Percentiles rank a stretch among this genome's conserved stretches.
These are phyloP conservation scores for Rhyacophila evoluta DNA, from an alignment of 2,888 invertebrate species.

Conservation along the genomic window DNA sequence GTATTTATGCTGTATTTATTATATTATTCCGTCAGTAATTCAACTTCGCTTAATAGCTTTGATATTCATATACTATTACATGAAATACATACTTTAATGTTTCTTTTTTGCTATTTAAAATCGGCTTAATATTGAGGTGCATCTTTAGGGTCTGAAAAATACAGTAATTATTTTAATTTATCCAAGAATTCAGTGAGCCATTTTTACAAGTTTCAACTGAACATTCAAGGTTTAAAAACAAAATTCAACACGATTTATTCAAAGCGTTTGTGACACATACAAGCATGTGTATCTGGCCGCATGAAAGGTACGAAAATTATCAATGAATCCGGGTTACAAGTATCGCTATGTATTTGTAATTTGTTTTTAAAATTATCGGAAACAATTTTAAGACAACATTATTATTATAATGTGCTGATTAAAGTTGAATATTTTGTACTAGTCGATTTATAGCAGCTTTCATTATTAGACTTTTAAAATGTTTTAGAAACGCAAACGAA, in stretches of 20 bases:
- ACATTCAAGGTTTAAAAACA: not conserved
- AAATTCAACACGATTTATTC: not conserved
- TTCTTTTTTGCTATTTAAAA: no score
- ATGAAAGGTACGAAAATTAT: not conserved
- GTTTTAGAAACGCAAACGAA: no score
- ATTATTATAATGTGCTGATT: not conserved
- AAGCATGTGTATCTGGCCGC: conserved; percentile 14
- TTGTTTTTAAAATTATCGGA: not conserved
- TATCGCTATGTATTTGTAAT: not conserved
- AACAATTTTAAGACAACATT: not conserved
- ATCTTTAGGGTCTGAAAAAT: no score
- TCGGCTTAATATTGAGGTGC: no score
- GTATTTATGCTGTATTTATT: no score
- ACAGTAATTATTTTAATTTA: no score
- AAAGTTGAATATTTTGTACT: not conserved
- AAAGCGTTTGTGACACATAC: not conserved
- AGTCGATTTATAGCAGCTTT: not conserved
- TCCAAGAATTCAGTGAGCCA: no score
- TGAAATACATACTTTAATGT: no score
- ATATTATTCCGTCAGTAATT: no score
- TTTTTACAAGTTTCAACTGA: not conserved
- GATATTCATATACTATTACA: no score
- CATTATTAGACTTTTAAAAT: not conserved
- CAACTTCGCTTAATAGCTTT: no score
- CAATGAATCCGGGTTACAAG: not conserved